These are phyloP conservation scores for Hippocampus abdominalis DNA, from an alignment of 2,113 vertebrate genomes.

Conservation along the genomic window DNA sequence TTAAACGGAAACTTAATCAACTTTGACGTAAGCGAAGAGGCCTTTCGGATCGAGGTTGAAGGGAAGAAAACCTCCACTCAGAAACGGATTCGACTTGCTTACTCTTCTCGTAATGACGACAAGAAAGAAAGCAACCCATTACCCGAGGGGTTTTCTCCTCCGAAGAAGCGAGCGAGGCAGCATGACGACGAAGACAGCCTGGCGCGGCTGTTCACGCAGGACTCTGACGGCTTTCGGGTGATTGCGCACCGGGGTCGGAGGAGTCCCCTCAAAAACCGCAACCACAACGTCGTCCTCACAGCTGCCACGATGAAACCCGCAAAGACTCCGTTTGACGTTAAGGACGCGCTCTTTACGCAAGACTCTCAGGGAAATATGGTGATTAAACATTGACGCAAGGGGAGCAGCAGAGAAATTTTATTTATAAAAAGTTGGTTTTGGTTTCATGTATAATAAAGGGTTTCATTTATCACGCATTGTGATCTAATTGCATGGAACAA, in stretches of 20 bases:
- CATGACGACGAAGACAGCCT: conserved; percentile 40
- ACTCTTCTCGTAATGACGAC: conserved; percentile 20
- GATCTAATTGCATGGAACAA: not conserved
- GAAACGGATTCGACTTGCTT: conserved; percentile 8
- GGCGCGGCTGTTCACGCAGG: conserved; percentile 69
- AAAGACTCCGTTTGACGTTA: conserved; percentile 26
- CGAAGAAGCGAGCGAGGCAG: conserved; percentile 17
- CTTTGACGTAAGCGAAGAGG: conserved; percentile 21
- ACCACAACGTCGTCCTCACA: conserved; percentile 12
- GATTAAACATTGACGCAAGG: conserved; percentile 65
- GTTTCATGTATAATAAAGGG: conserved; percentile 33
- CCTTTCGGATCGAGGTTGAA: conserved; percentile 13
- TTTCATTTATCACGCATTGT: conserved; percentile 1
- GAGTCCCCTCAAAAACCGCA: conserved; percentile 60
- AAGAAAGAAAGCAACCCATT: conserved; percentile 52
- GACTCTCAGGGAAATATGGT: conserved; percentile 75
- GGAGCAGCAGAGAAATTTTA: conserved; percentile 42
- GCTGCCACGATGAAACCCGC: not conserved
- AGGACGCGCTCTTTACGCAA: conserved; percentile 72
- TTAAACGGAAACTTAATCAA: not conserved
- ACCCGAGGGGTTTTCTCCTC: conserved; percentile 10
- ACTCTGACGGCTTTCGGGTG: conserved; percentile 71
- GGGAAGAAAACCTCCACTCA: conserved; percentile 50
- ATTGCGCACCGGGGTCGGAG: conserved; percentile 60
- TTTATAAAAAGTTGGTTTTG: conserved; percentile 51